Evolutionary conservation across 1,140 invertebrate genomes (phyloP).

Genomic region (Nixonia krombeini): DNA sequence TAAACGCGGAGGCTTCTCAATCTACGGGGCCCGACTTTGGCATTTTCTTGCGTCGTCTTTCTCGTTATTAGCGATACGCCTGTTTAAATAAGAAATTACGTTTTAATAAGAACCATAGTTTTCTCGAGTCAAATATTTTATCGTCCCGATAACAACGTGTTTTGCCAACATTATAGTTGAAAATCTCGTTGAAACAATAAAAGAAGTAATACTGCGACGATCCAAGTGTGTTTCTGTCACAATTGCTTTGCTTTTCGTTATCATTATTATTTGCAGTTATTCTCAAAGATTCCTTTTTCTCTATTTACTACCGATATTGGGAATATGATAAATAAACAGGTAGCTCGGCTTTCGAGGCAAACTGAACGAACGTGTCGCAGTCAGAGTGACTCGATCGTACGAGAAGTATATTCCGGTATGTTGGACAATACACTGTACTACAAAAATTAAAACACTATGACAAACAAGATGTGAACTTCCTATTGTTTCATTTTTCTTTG

Average conservation of each 20-base stretch:
- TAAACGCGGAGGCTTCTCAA: conserved; percentile 22
- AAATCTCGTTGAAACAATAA: conserved; percentile 44
- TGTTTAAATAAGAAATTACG: conserved; percentile 36
- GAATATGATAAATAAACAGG: no score
- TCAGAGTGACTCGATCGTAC: no score
- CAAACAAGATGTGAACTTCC: no score
- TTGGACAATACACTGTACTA: no score
- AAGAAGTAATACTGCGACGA: conserved; percentile 34
- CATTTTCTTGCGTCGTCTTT: conserved; percentile 27
- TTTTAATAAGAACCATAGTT: conserved; percentile 38
- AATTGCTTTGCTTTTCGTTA: conserved; percentile 6
- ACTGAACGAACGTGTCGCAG: no score
- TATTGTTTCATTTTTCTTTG: no score
- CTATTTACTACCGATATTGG: no score
- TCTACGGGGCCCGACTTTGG: conserved; percentile 3
- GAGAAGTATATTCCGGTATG: no score
- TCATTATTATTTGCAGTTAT: neutral
- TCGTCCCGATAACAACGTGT: conserved; percentile 41
- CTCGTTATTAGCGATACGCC: conserved; percentile 36
- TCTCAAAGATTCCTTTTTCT: no score
- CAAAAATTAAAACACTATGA: no score
- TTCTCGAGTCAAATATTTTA: conserved; percentile 36
- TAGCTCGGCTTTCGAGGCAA: no score
- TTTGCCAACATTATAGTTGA: conserved; percentile 33
- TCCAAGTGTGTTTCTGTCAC: conserved; percentile 30